phyloP scores from a whole-genome alignment of 2,797 vertebrate species.

The Benthosema pterotum region DNA sequence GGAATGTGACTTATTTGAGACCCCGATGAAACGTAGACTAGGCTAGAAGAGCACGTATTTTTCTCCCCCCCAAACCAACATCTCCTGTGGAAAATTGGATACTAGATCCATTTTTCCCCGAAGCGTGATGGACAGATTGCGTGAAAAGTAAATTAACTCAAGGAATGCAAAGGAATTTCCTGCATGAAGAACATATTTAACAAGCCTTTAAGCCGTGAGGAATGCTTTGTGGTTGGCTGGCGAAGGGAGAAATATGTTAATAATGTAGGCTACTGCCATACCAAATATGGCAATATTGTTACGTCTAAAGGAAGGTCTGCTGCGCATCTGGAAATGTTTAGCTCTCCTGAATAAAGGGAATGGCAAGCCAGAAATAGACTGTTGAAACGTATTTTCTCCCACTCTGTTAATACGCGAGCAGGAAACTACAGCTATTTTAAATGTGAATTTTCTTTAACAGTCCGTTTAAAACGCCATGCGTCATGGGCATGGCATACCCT shows the following conservation, averaged over 20 bases:
- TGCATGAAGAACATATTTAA: slow-evolving; percentile 95
- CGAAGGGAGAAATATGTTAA: slow-evolving; percentile 95
- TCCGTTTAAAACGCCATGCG: slow-evolving; percentile 7
- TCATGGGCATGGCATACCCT: too few relatives aligned
- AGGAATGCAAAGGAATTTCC: slow-evolving; percentile 92
- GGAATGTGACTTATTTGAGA: slow-evolving; percentile 79
- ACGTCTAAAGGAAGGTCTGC: slow-evolving; percentile 95
- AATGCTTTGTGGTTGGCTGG: slow-evolving; percentile 97
- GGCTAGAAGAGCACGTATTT: slow-evolving; percentile 53
- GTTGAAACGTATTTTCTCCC: slow-evolving; percentile 71
- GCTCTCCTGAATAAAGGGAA: slow-evolving; percentile 81
- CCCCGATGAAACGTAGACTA: slow-evolving; percentile 60
- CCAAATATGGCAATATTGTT: slow-evolving; percentile 99
- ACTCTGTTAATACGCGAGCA: slow-evolving; percentile 24
- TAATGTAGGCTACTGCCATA: slow-evolving; percentile 98
- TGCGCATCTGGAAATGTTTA: slow-evolving; percentile 96
- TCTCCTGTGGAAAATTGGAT: slow-evolving; percentile 82
- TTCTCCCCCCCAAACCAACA: slow-evolving; percentile 67
- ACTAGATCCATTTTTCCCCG: slow-evolving; percentile 65
- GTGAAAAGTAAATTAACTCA: slow-evolving; percentile 85
- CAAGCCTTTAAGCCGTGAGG: slow-evolving; percentile 95
- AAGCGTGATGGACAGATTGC: slow-evolving; percentile 88
- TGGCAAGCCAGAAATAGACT: slow-evolving; percentile 89
- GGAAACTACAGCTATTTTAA: slow-evolving; percentile 42
- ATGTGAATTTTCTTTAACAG: slow-evolving; percentile 34